Conservation (phyloP, 1,140 invertebrate genomes). For the Drosophila watanabei region DNA sequence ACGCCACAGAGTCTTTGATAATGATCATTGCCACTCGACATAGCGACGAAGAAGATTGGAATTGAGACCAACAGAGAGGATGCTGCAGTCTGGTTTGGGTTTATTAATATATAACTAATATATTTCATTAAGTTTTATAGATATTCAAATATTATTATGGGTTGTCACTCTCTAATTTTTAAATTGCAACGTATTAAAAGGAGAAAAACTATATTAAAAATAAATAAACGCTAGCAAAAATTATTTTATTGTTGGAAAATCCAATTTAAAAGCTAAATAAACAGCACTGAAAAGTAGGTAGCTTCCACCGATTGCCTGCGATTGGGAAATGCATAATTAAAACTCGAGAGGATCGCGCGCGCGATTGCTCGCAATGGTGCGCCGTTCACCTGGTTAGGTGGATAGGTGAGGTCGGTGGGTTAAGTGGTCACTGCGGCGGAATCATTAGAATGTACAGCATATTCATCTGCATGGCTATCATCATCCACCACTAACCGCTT, state of each 20-base stretch:
- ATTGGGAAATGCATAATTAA: constrained; percentile 74
- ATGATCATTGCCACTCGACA: constrained; percentile 62
- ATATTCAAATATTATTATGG: neutral
- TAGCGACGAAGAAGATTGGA: constrained; percentile 25
- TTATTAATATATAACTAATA: neutral
- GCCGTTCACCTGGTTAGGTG: constrained; percentile 54
- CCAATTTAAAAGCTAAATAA: constrained; percentile 1
- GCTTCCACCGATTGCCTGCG: constrained; percentile 32
- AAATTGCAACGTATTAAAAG: neutral
- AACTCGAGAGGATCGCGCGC: constrained; percentile 39
- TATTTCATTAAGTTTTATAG: neutral
- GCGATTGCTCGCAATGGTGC: neutral
- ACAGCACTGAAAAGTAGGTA: constrained; percentile 30
- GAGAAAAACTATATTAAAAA: no score
- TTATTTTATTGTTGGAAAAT: constrained; percentile 4
- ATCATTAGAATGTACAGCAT: constrained; percentile 68
- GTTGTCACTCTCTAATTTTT: neutral
- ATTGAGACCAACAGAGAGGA: constrained; percentile 22
- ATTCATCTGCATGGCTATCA: constrained; percentile 44
- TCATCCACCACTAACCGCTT: constrained; percentile 28
- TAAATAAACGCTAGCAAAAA: no score
- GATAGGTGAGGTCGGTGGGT: constrained; percentile 38
- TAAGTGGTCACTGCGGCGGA: constrained; percentile 15
- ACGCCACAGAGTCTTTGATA: constrained; percentile 58
- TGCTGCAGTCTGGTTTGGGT: constrained; percentile 14